Evolutionary conservation across 2,888 invertebrate genomes (phyloP).

Genomic region (Brenthis daphne): DNA sequence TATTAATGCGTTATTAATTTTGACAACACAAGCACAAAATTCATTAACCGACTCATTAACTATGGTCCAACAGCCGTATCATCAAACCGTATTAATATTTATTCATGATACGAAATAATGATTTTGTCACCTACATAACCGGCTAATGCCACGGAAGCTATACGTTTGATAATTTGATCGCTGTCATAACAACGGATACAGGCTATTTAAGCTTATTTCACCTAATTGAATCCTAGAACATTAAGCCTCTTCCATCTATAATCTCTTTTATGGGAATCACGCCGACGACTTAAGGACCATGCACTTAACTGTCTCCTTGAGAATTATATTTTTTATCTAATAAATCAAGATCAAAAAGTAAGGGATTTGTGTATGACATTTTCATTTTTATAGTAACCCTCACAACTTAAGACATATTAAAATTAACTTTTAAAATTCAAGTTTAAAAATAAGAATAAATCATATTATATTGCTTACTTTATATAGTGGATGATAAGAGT

Average conservation of each 20-base stretch:
- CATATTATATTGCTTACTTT: not conserved
- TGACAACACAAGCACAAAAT: not conserved
- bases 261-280: conserved; percentile 77
- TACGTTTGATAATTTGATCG: conserved; percentile 70
- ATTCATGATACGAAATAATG: conserved; percentile 31
- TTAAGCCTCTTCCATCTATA: conserved; percentile 73
- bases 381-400: conserved; percentile 17
- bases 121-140: conserved; percentile 57
- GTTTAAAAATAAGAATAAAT: conserved; percentile 5
- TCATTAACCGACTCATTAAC: conserved; percentile 3
- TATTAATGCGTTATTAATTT: too few species aligned
- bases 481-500: conserved; percentile 5
- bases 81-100: conserved; percentile 17
- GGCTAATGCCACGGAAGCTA: conserved; percentile 63
- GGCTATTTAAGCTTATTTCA: conserved; percentile 80
- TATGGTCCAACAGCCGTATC: conserved; percentile 13
- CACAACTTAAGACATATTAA: conserved; percentile 1
- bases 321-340: conserved; percentile 56
- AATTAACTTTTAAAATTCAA: conserved; percentile 9
- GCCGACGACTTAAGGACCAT: conserved; percentile 69
- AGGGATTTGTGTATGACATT: conserved; percentile 30
- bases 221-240: conserved; percentile 80
- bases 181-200: conserved; percentile 80
- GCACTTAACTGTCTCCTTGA: conserved; percentile 60
- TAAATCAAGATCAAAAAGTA: conserved; percentile 56